A percentile compares a stretch with the other conserved stretches of the same genome.
Conservation (phyloP, 2,888 invertebrate species). For the Halocaridina rubra region DNA sequence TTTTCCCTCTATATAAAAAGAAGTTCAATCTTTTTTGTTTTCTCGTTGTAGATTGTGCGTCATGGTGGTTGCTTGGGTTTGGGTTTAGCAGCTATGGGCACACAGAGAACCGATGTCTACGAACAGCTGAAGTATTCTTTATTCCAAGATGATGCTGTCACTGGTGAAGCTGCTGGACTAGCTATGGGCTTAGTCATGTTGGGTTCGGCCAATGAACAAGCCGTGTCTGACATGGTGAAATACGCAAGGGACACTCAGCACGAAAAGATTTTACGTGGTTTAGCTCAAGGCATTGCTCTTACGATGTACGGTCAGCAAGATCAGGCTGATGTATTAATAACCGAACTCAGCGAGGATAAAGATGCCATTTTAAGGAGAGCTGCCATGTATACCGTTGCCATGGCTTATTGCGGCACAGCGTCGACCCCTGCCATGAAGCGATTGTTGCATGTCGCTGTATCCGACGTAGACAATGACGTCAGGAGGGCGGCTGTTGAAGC, state of each 20-base stretch:
- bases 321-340: slow-evolving; percentile 93
- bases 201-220: slow-evolving; percentile 86
- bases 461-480: slow-evolving; percentile 99
- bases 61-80: slow-evolving; percentile 98
- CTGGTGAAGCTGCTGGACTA: slow-evolving; percentile 98
- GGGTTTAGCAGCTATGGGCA: slow-evolving; percentile 98
- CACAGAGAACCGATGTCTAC: slow-evolving; percentile 93
- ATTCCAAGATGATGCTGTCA: slow-evolving; percentile 98
- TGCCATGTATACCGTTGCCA: slow-evolving; percentile 97
- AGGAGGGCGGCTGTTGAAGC: slow-evolving; percentile 97
- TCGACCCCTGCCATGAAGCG: slow-evolving; percentile 89
- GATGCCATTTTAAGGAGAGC: slow-evolving; percentile 74
- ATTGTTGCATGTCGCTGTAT: slow-evolving; percentile 94
- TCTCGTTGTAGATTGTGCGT: slow-evolving; percentile 81
- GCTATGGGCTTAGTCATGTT: slow-evolving; percentile 99
- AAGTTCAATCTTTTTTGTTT: too few species aligned
- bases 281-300: slow-evolving; percentile 95
- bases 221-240: slow-evolving; percentile 92
- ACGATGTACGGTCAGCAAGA: slow-evolving; percentile 97
- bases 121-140: slow-evolving; percentile 96
- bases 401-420: slow-evolving; percentile 98
- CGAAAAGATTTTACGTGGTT: slow-evolving; percentile 96
- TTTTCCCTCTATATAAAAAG: too few species aligned
- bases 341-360: slow-evolving; percentile 89
- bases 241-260: slow-evolving; percentile 83